Evolutionary conservation across 2,113 vertebrate genomes (phyloP).

Genomic region (Okapia johnstoni): DNA sequence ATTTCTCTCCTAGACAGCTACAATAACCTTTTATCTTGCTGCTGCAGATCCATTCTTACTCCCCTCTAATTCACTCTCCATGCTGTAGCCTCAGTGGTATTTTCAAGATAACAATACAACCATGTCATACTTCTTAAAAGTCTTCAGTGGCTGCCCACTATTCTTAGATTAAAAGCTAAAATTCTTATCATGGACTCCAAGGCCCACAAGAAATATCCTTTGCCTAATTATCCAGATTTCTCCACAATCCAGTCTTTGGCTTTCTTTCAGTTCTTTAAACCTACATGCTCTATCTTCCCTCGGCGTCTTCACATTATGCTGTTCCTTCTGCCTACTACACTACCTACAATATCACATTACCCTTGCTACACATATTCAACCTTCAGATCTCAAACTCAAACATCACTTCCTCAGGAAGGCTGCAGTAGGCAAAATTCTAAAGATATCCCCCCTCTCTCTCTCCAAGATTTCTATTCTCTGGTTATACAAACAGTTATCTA

Average conservation of each 20-base stretch:
- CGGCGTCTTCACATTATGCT: not conserved
- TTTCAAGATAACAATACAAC: not conserved
- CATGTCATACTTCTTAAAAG: not conserved
- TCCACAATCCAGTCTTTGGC: not conserved
- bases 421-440: not conserved
- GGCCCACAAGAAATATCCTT: not conserved
- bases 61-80: constrained; percentile 6
- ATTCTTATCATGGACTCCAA: not conserved
- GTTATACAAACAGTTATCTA: constrained; percentile 20
- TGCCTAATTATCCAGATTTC: not conserved
- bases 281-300: not conserved
- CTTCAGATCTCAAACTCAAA: not conserved
- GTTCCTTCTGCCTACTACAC: not conserved
- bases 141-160: not conserved
- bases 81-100: not conserved
- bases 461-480: not conserved
- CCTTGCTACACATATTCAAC: not conserved
- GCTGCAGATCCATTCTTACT: not conserved
- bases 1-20: constrained; percentile 7
- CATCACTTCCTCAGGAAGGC: not conserved
- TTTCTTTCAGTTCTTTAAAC: constrained; percentile 13
- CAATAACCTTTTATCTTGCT: constrained; percentile 1
- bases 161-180: not conserved
- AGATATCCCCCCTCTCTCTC: not conserved
- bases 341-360: not conserved